These are phyloP conservation scores for Notolepis coatsorum DNA, from an alignment of 2,797 vertebrate species.

Conservation along the genomic window DNA sequence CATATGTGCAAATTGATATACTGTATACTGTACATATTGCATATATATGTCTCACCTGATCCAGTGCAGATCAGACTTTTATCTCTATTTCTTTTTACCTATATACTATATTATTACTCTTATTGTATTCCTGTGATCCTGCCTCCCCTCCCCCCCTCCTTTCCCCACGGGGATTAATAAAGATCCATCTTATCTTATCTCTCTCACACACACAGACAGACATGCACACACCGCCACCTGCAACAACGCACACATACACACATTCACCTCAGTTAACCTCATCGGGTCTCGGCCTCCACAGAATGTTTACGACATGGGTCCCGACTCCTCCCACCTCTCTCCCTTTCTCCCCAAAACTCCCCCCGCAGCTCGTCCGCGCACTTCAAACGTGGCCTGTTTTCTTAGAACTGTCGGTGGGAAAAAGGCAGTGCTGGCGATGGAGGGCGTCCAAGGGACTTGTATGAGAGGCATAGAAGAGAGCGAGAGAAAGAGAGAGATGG, in stretches of 20 bases:
- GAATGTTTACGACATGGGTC: slow-evolving; percentile 48
- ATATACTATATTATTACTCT: too few relatives aligned
- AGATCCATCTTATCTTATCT: neutral
- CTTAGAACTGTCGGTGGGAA: slow-evolving; percentile 76
- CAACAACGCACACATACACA: slow-evolving; percentile 1
- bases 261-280: slow-evolving; percentile 30
- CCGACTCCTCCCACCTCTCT: slow-evolving; percentile 27
- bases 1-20: too few relatives aligned
- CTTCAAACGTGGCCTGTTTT: slow-evolving; percentile 82
- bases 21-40: too few relatives aligned
- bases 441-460: slow-evolving; percentile 65
- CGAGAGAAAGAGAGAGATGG: slow-evolving; percentile 43
- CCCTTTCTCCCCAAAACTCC: slow-evolving; percentile 52
- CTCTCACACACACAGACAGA: neutral
- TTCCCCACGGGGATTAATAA: too few relatives aligned
- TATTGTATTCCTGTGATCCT: too few relatives aligned
- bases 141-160: too few relatives aligned
- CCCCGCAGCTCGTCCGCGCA: slow-evolving; percentile 64
- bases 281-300: slow-evolving; percentile 10
- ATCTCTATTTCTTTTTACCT: too few relatives aligned
- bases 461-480: slow-evolving; percentile 69
- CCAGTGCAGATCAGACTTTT: too few relatives aligned
- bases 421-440: slow-evolving; percentile 62
- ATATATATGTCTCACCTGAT: too few relatives aligned
- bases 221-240: neutral